phyloP scores from a whole-genome alignment of 2,113 vertebrate genomes.

The Ammodramus savannarum region DNA sequence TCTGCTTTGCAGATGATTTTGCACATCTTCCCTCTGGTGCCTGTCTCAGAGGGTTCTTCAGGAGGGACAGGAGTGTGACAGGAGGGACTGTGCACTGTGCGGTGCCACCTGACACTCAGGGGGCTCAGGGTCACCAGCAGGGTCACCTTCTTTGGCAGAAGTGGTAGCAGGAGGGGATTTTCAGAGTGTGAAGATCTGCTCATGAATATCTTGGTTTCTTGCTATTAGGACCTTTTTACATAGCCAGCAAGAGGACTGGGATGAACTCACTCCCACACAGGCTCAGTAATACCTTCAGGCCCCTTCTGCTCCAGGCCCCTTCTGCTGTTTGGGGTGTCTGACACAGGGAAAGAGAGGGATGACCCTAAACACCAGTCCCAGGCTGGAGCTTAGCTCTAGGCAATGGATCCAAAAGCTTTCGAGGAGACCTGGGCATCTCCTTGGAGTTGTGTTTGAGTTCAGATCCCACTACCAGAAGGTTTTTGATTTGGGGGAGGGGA shows the following conservation, averaged over 20 bases:
- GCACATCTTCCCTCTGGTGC: neutral
- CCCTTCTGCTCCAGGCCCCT: neutral
- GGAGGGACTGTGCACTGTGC: neutral
- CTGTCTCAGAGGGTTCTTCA: neutral
- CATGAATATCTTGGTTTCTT: neutral
- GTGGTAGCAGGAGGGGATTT: neutral
- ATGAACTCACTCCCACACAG: neutral
- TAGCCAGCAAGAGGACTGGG: neutral
- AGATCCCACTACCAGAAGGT: neutral
- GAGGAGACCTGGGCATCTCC: neutral
- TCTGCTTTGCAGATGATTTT: neutral
- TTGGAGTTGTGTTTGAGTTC: neutral
- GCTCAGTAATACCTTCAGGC: neutral
- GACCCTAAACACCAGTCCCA: neutral
- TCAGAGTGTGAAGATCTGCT: neutral
- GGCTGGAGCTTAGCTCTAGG: neutral
- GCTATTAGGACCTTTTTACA: neutral
- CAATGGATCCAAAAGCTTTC: neutral
- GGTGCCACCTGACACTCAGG: rapidly evolving
- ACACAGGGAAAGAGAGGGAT: neutral
- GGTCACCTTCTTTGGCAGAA: neutral
- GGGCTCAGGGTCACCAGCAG: neutral
- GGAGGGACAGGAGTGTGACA: neutral
- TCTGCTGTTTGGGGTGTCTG: neutral
- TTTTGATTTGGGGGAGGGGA: neutral